phyloP scores from a whole-genome alignment of 2,797 vertebrate genomes.

The Sparidentex hasta region DNA sequence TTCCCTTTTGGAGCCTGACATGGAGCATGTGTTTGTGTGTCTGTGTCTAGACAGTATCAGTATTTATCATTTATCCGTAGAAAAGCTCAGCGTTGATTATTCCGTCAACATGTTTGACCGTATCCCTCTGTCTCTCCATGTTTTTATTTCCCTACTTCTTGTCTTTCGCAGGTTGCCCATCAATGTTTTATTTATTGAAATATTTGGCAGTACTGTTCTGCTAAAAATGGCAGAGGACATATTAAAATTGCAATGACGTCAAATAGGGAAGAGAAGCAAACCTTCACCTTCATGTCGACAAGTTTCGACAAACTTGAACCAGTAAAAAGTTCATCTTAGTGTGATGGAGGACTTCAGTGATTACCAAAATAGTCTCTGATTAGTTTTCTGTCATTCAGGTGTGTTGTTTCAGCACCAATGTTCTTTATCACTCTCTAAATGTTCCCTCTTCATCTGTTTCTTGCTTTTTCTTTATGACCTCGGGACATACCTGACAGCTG shows the following conservation, averaged over 20 bases:
- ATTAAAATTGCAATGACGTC: neutral
- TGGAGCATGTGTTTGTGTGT: conserved; percentile 34
- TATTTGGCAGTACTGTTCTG: neutral
- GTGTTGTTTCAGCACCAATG: fast-evolving
- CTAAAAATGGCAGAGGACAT: neutral
- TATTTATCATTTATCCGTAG: conserved; percentile 1
- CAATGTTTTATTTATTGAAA: too few species aligned
- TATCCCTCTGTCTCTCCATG: neutral
- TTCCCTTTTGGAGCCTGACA: conserved; percentile 47
- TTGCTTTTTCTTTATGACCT: neutral
- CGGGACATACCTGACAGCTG: conserved; percentile 34
- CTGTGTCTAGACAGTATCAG: conserved; percentile 19
- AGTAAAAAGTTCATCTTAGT: neutral
- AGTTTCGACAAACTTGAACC: neutral
- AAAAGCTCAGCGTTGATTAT: conserved; percentile 11
- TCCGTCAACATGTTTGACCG: conserved; percentile 11
- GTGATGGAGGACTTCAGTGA: neutral
- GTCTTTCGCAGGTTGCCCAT: neutral
- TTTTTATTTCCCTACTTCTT: neutral
- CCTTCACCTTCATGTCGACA: neutral
- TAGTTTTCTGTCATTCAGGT: conserved; percentile 2
- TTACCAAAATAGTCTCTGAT: neutral
- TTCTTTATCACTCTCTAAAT: neutral
- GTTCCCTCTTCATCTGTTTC: neutral
- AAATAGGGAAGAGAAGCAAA: neutral